Conservation (phyloP, 2,113 vertebrate species). For the Sylvia atricapilla region DNA sequence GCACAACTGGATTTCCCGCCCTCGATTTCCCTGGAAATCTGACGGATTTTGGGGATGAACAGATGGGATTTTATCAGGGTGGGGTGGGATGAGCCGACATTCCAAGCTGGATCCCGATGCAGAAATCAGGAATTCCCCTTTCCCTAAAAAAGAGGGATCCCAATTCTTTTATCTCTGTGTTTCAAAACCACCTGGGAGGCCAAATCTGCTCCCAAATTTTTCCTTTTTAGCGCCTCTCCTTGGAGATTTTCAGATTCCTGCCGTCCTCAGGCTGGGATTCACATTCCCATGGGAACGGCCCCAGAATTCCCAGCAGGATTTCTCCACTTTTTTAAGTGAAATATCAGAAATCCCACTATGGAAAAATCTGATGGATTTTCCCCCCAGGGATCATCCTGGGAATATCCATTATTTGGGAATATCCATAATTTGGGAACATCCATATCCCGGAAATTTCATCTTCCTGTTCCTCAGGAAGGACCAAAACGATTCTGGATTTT, state of each 20-base stretch:
- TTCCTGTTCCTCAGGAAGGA: no score
- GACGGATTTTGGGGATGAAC: not conserved
- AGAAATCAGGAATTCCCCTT: not conserved
- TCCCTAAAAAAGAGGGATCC: not conserved
- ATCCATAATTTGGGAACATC: no score
- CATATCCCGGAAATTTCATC: no score
- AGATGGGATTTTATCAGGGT: not conserved
- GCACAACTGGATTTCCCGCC: not conserved
- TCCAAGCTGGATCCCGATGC: fast-evolving
- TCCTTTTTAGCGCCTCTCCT: no score
- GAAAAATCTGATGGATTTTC: not conserved
- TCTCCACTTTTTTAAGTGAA: not conserved
- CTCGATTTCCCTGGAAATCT: not conserved
- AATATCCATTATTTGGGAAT: no score
- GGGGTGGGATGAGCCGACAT: not conserved
- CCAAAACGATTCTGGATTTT: no score
- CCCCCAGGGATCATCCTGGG: no score
- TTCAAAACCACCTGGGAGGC: not conserved
- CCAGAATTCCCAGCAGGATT: not conserved
- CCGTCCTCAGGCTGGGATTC: not conserved
- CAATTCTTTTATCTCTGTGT: fast-evolving
- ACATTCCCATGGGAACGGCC: not conserved
- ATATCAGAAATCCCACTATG: fast-evolving
- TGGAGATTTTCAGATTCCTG: not conserved
- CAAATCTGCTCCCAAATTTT: not conserved